Evolutionary conservation across 2,888 invertebrate genomes (phyloP).

Genomic region (Biston betularia): DNA sequence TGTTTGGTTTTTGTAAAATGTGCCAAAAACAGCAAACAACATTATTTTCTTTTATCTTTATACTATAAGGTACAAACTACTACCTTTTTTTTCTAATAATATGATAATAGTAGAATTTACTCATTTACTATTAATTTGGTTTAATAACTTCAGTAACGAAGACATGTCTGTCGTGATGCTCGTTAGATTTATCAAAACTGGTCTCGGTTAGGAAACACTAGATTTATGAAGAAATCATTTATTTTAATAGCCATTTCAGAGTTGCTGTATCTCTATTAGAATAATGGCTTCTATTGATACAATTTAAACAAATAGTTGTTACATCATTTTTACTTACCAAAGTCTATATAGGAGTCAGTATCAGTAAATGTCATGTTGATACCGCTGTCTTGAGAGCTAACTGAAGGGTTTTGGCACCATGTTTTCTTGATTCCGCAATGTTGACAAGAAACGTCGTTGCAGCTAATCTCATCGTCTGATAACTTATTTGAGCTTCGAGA

Average conservation of each 20-base stretch:
- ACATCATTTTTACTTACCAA: conserved; percentile 63
- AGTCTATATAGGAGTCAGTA: conserved; percentile 85
- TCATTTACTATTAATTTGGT: conserved; percentile 1
- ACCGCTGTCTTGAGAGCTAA: conserved; percentile 92
- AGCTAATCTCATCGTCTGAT: conserved; percentile 85
- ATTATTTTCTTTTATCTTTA: too few relatives aligned
- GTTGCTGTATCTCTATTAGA: conserved; percentile 5
- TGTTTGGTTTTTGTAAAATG: background rate
- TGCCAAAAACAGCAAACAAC: background rate
- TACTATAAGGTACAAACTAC: too few relatives aligned
- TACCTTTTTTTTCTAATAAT: too few relatives aligned
- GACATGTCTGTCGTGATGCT: conserved; percentile 16
- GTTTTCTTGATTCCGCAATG: conserved; percentile 84
- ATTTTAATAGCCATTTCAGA: background rate
- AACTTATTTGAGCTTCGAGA: conserved; percentile 85
- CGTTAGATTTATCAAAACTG: conserved; percentile 28
- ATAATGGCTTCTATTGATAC: background rate
- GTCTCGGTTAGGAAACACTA: conserved; percentile 29
- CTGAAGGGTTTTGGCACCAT: conserved; percentile 89
- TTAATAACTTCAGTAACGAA: conserved; percentile 9
- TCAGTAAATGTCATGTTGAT: conserved; percentile 91
- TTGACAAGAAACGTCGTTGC: conserved; percentile 77
- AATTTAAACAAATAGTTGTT: background rate
- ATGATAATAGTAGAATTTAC: too few relatives aligned
- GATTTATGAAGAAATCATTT: conserved; percentile 35